Percentiles rank a stretch among this genome's conserved stretches.
These are phyloP conservation scores for Idaea dimidiata DNA, from an alignment of 2,888 invertebrate genomes.

Conservation along the genomic window DNA sequence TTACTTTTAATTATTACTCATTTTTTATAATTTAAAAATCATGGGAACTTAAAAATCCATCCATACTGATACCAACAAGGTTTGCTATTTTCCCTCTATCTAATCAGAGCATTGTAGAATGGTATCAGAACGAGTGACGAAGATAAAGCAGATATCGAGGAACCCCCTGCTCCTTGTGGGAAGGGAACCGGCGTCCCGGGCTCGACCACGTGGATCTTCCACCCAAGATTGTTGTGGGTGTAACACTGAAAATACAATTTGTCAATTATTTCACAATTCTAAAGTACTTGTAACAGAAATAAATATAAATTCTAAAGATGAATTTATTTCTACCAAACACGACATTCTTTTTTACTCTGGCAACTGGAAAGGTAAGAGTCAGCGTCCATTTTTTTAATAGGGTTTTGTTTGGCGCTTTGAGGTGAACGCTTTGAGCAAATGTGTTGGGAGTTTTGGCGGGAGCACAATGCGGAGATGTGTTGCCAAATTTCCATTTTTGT, in stretches of 20 bases:
- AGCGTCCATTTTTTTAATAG: too few relatives aligned
- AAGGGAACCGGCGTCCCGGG: constrained; percentile 76
- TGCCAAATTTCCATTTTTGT: too few relatives aligned
- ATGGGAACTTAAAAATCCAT: constrained; percentile 8
- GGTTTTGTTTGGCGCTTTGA: too few relatives aligned
- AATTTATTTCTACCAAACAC: not conserved
- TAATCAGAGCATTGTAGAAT: constrained; percentile 36
- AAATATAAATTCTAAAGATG: not conserved
- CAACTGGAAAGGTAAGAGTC: too few relatives aligned
- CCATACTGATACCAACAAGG: constrained; percentile 33
- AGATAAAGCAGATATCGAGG: constrained; percentile 24
- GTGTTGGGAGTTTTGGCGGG: too few relatives aligned
- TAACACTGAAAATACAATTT: constrained; percentile 86
- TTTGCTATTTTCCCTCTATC: constrained; percentile 45
- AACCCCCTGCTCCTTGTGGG: constrained; percentile 37
- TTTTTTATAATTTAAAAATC: not conserved
- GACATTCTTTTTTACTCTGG: too few relatives aligned
- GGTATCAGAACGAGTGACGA: constrained; percentile 37
- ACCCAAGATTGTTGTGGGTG: constrained; percentile 94
- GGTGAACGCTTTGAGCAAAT: too few relatives aligned
- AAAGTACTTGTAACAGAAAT: not conserved
- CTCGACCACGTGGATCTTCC: constrained; percentile 94
- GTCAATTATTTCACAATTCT: not conserved
- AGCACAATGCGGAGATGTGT: too few relatives aligned
- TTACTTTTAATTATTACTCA: too few relatives aligned